Evolutionary conservation across 2,113 vertebrate species (phyloP).

Genomic region (Opisthocomus hoazin): DNA sequence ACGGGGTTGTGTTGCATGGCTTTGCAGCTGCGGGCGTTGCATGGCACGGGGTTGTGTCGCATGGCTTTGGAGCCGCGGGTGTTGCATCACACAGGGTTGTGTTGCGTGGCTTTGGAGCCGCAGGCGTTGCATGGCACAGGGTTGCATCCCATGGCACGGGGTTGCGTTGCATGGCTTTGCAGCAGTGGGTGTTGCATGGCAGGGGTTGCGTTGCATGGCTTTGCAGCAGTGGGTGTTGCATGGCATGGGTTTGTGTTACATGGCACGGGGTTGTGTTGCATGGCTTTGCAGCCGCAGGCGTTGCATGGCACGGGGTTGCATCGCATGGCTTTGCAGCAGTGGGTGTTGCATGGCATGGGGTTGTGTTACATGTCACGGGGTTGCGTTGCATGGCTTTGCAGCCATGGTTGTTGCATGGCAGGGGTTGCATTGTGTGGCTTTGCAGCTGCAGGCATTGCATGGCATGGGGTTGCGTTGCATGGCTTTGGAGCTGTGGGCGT

Average conservation of each 20-base stretch:
- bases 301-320: accelerated
- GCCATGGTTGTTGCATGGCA: neutral
- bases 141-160: accelerated
- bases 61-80: neutral
- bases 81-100: accelerated
- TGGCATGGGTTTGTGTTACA: too few relatives aligned
- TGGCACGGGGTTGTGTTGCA: neutral
- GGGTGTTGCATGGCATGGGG: too few relatives aligned
- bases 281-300: neutral
- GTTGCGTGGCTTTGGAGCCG: neutral
- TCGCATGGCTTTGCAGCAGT: neutral
- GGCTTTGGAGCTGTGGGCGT: neutral
- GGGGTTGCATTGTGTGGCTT: neutral
- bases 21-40: accelerated
- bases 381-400: accelerated
- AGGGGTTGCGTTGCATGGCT: neutral
- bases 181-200: neutral
- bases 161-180: neutral
- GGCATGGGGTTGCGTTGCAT: accelerated
- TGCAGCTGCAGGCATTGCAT: accelerated
- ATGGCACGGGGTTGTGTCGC: neutral
- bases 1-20: too few relatives aligned
- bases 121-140: accelerated
- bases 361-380: too few relatives aligned
- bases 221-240: neutral